These are phyloP conservation scores for Pseudoatta argentina DNA, from an alignment of 1,140 invertebrate species.

Conservation along the genomic window DNA sequence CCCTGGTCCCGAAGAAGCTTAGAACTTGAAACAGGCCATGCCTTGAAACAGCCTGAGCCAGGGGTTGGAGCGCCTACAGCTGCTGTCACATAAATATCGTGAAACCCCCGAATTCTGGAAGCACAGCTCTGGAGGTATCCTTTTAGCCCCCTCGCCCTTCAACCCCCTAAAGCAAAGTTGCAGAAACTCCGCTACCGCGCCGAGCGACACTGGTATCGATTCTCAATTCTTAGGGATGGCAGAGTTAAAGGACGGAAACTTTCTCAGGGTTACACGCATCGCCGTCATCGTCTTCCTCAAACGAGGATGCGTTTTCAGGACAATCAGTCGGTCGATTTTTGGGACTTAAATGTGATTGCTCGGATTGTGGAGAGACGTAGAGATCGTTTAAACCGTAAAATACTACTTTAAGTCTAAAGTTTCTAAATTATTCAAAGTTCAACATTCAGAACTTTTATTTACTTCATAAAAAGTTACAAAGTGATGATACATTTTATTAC, in stretches of 20 bases:
- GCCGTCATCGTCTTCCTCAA: conserved; percentile 14
- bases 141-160: conserved; percentile 10
- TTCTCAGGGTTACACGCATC: conserved; percentile 39
- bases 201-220: conserved; percentile 72
- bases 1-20: conserved; percentile 63
- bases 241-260: conserved; percentile 48
- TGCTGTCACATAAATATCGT: conserved; percentile 81
- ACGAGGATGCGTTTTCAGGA: conserved; percentile 1
- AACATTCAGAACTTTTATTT: background rate
- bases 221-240: conserved; percentile 75
- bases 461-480: background rate
- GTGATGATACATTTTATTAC: background rate
- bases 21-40: conserved; percentile 75
- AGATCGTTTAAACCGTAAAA: background rate
- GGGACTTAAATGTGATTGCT: conserved; percentile 12
- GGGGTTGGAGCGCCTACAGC: conserved; percentile 71
- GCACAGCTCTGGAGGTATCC: conserved; percentile 54
- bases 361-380: conserved; percentile 7
- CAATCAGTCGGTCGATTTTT: conserved; percentile 19
- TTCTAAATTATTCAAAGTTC: conserved; percentile 21
- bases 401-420: background rate
- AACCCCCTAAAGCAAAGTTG: conserved; percentile 73
- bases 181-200: conserved; percentile 73
- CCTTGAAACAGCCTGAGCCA: conserved; percentile 70
- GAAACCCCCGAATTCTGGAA: conserved; percentile 76